Conservation (phyloP, 2,113 vertebrate genomes). For the Hippolais icterina region DNA sequence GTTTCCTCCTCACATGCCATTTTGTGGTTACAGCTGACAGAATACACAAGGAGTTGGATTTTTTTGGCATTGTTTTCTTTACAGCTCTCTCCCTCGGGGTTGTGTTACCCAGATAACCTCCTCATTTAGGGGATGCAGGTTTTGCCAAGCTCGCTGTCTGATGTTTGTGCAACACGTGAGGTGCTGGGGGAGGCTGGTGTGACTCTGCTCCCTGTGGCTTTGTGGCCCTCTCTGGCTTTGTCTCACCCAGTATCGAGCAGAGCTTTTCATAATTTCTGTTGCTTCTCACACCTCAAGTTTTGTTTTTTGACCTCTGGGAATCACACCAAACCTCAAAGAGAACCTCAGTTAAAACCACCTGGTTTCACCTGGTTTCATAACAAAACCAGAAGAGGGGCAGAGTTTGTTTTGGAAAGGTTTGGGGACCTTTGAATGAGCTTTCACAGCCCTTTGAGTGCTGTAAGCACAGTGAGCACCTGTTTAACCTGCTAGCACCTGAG, state of each 20-base stretch:
- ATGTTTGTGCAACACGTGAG: neutral
- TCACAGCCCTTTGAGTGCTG: neutral
- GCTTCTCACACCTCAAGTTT: neutral
- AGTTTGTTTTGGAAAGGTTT: neutral
- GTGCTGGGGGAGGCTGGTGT: neutral
- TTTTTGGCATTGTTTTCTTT: neutral
- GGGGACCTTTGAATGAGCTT: neutral
- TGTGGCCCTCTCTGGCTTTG: neutral
- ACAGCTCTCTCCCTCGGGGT: neutral
- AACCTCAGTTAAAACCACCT: constrained; percentile 13
- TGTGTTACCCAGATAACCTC: neutral
- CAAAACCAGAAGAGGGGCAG: neutral
- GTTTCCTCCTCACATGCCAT: neutral
- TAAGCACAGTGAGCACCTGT: neutral
- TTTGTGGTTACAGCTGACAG: neutral
- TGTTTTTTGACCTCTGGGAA: neutral
- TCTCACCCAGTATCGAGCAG: neutral
- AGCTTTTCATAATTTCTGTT: neutral
- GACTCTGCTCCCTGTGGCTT: neutral
- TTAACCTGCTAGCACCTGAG: neutral
- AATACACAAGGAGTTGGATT: neutral
- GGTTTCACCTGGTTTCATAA: constrained; percentile 40
- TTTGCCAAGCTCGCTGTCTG: neutral
- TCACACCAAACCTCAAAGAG: constrained; percentile 23
- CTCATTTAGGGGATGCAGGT: neutral